phyloP scores from a whole-genome alignment of 2,888 invertebrate genomes.

The Cetonia aurata region DNA sequence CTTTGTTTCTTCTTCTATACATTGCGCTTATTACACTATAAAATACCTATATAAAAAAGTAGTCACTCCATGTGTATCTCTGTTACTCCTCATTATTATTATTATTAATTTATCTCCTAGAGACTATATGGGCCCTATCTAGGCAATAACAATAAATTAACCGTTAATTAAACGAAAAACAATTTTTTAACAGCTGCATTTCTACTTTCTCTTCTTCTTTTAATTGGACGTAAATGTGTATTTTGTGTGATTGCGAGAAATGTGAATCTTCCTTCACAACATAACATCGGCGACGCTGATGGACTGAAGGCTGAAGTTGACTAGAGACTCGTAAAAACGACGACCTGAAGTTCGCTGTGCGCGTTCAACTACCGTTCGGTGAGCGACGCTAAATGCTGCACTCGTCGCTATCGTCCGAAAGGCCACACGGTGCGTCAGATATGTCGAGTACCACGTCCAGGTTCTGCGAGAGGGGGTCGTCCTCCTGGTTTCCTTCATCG shows the following conservation, averaged over 20 bases:
- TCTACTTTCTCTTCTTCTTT: neutral
- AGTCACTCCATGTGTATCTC: constrained; percentile 17
- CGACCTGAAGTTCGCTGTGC: neutral
- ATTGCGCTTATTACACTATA: constrained; percentile 23
- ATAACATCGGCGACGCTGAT: neutral
- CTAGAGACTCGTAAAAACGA: constrained; percentile 16
- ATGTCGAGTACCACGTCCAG: constrained; percentile 72
- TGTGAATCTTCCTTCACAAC: neutral
- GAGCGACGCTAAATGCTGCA: constrained; percentile 70
- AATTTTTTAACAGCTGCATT: constrained; percentile 28
- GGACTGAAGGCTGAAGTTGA: constrained; percentile 8
- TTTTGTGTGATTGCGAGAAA: neutral
- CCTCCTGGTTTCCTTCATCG: constrained; percentile 75
- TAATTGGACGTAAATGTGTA: constrained; percentile 26
- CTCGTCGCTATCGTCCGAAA: constrained; percentile 71
- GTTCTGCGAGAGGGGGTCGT: constrained; percentile 78
- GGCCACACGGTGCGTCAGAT: constrained; percentile 57
- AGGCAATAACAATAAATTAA: constrained; percentile 29
- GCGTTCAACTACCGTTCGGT: neutral
- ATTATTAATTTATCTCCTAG: neutral
- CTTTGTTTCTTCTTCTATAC: constrained; percentile 23
- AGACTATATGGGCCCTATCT: constrained; percentile 11
- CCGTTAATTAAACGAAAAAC: constrained; percentile 11
- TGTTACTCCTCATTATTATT: constrained; percentile 7
- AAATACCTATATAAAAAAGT: constrained; percentile 36